These are phyloP conservation scores for Poeciliopsis occidentalis DNA, from an alignment of 2,113 vertebrate species.

Conservation along the genomic window DNA sequence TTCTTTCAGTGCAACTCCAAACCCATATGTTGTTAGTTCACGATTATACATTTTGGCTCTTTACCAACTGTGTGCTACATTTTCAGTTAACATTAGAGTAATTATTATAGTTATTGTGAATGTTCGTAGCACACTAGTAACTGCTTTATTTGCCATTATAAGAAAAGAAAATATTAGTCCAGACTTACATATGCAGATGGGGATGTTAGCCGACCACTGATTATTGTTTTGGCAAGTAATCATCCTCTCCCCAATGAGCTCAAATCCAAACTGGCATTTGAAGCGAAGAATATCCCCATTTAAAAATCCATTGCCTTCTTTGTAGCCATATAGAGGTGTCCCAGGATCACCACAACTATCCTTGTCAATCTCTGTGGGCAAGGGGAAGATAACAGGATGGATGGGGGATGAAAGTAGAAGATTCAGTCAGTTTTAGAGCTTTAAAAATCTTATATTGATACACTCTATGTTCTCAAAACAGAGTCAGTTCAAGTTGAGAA, in stretches of 20 bases:
- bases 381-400: background rate
- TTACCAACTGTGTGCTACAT: slow-evolving; percentile 29
- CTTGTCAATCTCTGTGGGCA: slow-evolving; percentile 92
- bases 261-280: slow-evolving; percentile 98
- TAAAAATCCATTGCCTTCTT: slow-evolving; percentile 94
- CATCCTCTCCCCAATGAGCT: slow-evolving; percentile 95
- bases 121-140: slow-evolving; percentile 55
- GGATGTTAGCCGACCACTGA: slow-evolving; percentile 99
- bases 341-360: slow-evolving; percentile 98
- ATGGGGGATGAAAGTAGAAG: slow-evolving; percentile 6
- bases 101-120: slow-evolving; percentile 61
- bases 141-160: slow-evolving; percentile 49
- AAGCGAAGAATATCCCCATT: slow-evolving; percentile 94
- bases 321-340: slow-evolving; percentile 93
- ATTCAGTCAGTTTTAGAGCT: slow-evolving; percentile 26
- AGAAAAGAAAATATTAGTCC: slow-evolving; percentile 25
- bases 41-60: slow-evolving; percentile 33
- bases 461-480: slow-evolving; percentile 53
- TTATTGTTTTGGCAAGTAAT: slow-evolving; percentile 99
- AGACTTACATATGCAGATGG: slow-evolving; percentile 98
- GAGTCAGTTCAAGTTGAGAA: slow-evolving; percentile 5
- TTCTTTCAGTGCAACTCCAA: background rate
- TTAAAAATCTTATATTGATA: slow-evolving; percentile 19
- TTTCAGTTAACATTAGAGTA: slow-evolving; percentile 45
- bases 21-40: slow-evolving; percentile 36